Percentiles rank a stretch among this genome's conserved stretches.
phyloP scores from a whole-genome alignment of 2,113 vertebrate genomes.

The Formicarius rufipectus region DNA sequence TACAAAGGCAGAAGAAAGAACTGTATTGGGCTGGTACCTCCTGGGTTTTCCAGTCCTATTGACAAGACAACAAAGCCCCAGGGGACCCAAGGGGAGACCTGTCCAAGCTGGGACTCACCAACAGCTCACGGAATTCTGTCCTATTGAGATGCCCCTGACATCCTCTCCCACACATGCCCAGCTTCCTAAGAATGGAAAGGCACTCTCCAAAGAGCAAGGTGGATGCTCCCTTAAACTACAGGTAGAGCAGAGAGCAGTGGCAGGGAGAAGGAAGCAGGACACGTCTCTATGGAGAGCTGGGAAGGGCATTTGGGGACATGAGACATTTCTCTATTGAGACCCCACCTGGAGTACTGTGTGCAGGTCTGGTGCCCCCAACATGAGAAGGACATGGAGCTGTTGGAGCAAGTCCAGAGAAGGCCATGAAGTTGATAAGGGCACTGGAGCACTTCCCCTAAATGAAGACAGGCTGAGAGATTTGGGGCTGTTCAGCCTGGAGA shows the following conservation, averaged over 20 bases:
- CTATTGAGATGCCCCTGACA: neutral
- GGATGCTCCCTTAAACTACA: neutral
- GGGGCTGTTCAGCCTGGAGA: neutral
- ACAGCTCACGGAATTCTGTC: accelerated
- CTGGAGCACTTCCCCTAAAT: neutral
- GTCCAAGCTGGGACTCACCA: neutral
- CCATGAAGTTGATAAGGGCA: neutral
- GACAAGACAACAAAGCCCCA: neutral
- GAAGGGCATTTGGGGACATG: accelerated
- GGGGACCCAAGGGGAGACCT: neutral
- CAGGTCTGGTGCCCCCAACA: neutral
- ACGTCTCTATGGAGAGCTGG: neutral
- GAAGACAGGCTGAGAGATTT: neutral
- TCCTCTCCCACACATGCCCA: neutral
- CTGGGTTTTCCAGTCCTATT: neutral
- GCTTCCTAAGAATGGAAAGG: accelerated
- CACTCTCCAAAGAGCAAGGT: neutral
- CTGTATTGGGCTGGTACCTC: neutral
- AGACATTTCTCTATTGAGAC: neutral
- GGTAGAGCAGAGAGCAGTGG: neutral
- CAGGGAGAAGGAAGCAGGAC: neutral
- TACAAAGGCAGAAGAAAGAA: neutral
- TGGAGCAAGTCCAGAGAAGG: neutral
- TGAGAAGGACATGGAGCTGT: neutral
- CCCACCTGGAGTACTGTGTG: neutral